phyloP scores from a whole-genome alignment of 1,140 invertebrate genomes.

The Zaprionus kolodkinae region DNA sequence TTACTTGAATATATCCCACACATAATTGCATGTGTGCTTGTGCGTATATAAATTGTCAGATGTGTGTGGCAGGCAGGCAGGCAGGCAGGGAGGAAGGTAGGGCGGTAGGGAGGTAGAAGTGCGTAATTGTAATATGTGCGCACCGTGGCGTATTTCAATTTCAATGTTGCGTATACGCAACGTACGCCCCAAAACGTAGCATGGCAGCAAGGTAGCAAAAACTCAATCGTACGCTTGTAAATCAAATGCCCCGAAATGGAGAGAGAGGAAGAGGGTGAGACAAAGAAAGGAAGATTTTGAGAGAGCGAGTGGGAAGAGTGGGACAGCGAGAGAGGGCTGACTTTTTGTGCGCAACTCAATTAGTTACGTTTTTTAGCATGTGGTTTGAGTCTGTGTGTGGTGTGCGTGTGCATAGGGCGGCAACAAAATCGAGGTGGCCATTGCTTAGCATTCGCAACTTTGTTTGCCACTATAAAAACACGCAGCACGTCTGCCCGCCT shows the following conservation, averaged over 20 bases:
- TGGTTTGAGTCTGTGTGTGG: neutral
- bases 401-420: slow-evolving; percentile 16
- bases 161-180: slow-evolving; percentile 42
- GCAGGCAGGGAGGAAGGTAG: too few species aligned
- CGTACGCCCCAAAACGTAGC: neutral
- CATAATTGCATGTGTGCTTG: neutral
- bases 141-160: slow-evolving; percentile 32
- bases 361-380: slow-evolving; percentile 44
- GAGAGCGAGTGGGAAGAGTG: too few species aligned
- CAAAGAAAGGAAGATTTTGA: too few species aligned
- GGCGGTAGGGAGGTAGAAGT: slow-evolving; percentile 22
- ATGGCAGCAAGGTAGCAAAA: neutral
- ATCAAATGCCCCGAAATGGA: too few species aligned
- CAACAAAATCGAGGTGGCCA: slow-evolving; percentile 32
- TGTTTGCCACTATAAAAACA: slow-evolving; percentile 36
- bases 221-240: too few species aligned
- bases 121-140: slow-evolving; percentile 37
- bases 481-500: neutral
- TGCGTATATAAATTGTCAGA: slow-evolving; percentile 46
- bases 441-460: slow-evolving; percentile 20
- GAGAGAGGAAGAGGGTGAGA: too few species aligned
- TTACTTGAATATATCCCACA: too few species aligned
- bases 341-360: slow-evolving; percentile 50
- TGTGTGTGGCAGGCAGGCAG: slow-evolving; percentile 53
- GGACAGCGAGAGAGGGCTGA: neutral